Conservation (phyloP, 2,888 invertebrate genomes). For the Aporophyla nigra region DNA sequence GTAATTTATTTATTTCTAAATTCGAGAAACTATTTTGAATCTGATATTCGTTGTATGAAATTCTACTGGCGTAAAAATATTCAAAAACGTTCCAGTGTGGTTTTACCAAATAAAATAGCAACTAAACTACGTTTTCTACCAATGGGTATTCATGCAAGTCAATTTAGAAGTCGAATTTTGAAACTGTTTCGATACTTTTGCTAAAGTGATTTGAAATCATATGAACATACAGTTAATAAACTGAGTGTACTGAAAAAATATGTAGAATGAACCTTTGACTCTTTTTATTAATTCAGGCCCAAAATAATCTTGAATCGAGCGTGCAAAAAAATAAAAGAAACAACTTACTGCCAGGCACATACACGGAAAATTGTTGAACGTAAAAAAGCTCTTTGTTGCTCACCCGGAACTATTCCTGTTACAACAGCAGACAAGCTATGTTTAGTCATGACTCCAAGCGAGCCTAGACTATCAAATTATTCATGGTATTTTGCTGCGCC, state of each 20-base stretch:
- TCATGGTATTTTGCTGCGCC: constrained; percentile 72
- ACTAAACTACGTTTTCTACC: not conserved
- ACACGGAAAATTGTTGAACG: not conserved
- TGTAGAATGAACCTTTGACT: not conserved
- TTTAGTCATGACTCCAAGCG: constrained; percentile 71
- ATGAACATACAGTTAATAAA: not conserved
- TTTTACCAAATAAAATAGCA: not conserved
- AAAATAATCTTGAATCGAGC: not conserved
- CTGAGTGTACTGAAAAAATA: not conserved
- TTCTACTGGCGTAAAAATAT: not conserved
- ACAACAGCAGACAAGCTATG: constrained; percentile 53
- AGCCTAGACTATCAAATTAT: constrained; percentile 79
- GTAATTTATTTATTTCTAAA: not conserved
- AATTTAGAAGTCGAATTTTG: not conserved
- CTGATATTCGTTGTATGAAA: not conserved
- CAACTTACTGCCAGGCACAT: too few relatives aligned
- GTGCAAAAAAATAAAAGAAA: not conserved
- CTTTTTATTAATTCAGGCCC: too few relatives aligned
- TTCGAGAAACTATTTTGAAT: not conserved
- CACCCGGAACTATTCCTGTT: constrained; percentile 50
- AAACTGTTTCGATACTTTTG: not conserved
- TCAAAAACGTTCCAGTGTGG: not conserved
- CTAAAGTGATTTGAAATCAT: not conserved
- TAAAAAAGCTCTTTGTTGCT: not conserved
- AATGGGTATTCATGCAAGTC: not conserved